Conservation (phyloP, 2,113 vertebrate genomes). For the Telmatochromis brachygnathus region DNA sequence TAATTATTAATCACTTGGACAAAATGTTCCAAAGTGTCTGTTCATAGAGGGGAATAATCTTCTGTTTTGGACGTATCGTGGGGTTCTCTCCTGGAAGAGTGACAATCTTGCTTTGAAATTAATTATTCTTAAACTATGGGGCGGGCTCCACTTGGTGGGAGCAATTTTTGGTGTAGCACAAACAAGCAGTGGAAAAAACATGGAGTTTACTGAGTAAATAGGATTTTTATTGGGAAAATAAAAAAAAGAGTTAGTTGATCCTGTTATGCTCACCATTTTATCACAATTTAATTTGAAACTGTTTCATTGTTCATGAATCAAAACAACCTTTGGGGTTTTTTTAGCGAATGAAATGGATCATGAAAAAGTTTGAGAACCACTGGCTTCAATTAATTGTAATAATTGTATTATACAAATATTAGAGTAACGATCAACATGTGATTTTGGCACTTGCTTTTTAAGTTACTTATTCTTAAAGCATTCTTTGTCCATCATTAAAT, state of each 20-base stretch:
- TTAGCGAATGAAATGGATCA: background rate
- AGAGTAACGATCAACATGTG: background rate
- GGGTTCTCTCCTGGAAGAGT: background rate
- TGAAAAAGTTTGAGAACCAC: background rate
- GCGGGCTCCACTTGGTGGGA: rapidly evolving
- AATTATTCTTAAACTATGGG: background rate
- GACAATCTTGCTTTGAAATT: background rate
- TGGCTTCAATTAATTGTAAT: background rate
- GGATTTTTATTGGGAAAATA: background rate
- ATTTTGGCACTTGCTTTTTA: background rate
- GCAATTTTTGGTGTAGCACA: background rate
- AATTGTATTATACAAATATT: background rate
- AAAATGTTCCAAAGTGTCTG: background rate
- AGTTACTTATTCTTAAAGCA: background rate
- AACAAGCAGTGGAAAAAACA: background rate
- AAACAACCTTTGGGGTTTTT: background rate
- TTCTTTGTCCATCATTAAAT: background rate
- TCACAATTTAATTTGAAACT: background rate
- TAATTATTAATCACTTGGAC: background rate
- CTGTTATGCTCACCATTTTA: background rate
- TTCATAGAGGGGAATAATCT: background rate
- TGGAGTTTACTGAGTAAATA: background rate
- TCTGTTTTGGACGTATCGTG: background rate
- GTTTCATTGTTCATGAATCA: background rate
- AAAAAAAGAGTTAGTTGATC: background rate